phyloP scores from a whole-genome alignment of 1,140 invertebrate genomes.

The Apis mellifera region Amel_HAv3.1 CM009932.2:12223001-12223500 shows the following conservation, averaged over 20 bases:
- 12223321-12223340: neutral
- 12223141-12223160: too few relatives aligned
- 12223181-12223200: too few relatives aligned
- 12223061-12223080: too few relatives aligned
- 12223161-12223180: too few relatives aligned
- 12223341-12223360: conserved; percentile 24
- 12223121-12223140: too few relatives aligned
- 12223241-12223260: too few relatives aligned
- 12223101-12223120: too few relatives aligned
- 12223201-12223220: neutral
- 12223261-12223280: neutral
- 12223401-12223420: neutral
- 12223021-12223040: too few relatives aligned
- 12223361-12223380: conserved; percentile 20
- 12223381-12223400: conserved; percentile 1
- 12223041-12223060: too few relatives aligned
- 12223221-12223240: too few relatives aligned
- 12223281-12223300: neutral
- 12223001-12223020: too few relatives aligned
- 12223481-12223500: conserved; percentile 55
- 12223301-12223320: neutral
- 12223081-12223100: too few relatives aligned
- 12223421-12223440: conserved; percentile 50
- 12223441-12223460: conserved; percentile 42
- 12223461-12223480: conserved; percentile 50